Percentiles rank a stretch among this genome's conserved stretches.
Conservation (phyloP, 2,797 vertebrate genomes). For the Myotis myotis region DNA sequence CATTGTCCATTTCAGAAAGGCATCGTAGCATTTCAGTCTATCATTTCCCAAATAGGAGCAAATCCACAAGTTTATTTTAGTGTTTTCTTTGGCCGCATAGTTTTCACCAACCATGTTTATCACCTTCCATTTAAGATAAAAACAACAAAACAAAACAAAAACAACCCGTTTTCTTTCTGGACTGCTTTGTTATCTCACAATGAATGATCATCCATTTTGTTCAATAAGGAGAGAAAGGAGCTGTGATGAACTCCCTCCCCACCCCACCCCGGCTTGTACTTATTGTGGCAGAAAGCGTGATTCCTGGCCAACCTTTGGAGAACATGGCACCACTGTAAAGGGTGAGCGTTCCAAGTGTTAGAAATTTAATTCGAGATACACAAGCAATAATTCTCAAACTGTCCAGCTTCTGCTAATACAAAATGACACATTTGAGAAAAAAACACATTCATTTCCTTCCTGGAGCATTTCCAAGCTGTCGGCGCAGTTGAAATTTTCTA, state of each 20-base stretch:
- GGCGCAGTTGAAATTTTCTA: conserved; percentile 38
- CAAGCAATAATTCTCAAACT: conserved; percentile 41
- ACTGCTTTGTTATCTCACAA: conserved; percentile 51
- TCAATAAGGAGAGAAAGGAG: conserved; percentile 31
- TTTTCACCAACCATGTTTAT: conserved; percentile 9
- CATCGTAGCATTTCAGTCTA: not conserved
- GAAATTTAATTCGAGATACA: conserved; percentile 69
- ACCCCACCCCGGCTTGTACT: not conserved
- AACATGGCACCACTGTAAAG: not conserved
- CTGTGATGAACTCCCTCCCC: not conserved
- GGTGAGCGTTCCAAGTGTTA: conserved; percentile 46
- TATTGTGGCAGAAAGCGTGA: conserved; percentile 25
- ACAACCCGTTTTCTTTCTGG: not conserved
- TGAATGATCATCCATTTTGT: conserved; percentile 23
- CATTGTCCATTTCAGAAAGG: not conserved
- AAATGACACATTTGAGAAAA: conserved; percentile 29
- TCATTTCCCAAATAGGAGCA: not conserved
- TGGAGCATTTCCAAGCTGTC: conserved; percentile 46
- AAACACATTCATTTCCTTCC: conserved; percentile 46
- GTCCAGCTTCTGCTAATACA: conserved; percentile 41
- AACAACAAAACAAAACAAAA: not conserved
- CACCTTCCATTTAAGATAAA: not conserved
- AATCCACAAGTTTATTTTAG: not conserved
- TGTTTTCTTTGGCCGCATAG: not conserved
- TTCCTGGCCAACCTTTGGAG: not conserved